Evolutionary conservation across 2,888 invertebrate species (phyloP).

Genomic region (Tipula confusa): DNA sequence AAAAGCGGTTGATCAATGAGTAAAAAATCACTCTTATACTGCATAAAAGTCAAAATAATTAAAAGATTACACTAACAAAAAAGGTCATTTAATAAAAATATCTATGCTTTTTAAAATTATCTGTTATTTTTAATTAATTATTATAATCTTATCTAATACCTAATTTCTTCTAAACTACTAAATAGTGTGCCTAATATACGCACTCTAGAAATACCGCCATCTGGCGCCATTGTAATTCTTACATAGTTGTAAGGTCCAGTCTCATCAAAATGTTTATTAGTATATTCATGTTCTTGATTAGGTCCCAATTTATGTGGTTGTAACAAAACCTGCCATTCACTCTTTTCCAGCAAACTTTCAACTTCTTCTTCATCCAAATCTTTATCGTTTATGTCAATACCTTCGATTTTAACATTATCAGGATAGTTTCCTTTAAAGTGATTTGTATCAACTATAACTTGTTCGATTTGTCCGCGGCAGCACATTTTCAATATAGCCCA

Average conservation of each 20-base stretch:
- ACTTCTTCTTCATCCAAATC: constrained; percentile 40
- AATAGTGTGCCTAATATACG: constrained; percentile 45
- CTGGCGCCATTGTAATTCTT: constrained; percentile 58
- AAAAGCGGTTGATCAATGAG: too few species aligned
- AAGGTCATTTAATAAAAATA: too few species aligned
- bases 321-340: constrained; percentile 32
- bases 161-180: not conserved
- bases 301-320: constrained; percentile 45
- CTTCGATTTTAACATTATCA: constrained; percentile 57
- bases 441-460: constrained; percentile 57
- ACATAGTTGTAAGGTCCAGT: constrained; percentile 52
- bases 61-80: too few species aligned
- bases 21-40: too few species aligned
- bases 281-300: constrained; percentile 52
- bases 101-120: not conserved
- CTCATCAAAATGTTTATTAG: constrained; percentile 43
- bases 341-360: not conserved
- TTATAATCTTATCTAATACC: not conserved
- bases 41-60: too few species aligned
- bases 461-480: constrained; percentile 51
- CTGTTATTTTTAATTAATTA: not conserved
- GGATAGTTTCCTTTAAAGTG: constrained; percentile 65
- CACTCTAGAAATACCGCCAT: constrained; percentile 61
- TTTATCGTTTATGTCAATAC: constrained; percentile 44
- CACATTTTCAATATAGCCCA: constrained; percentile 61